Conservation (phyloP, 1,140 invertebrate species). For the Metaphire vulgaris region DNA sequence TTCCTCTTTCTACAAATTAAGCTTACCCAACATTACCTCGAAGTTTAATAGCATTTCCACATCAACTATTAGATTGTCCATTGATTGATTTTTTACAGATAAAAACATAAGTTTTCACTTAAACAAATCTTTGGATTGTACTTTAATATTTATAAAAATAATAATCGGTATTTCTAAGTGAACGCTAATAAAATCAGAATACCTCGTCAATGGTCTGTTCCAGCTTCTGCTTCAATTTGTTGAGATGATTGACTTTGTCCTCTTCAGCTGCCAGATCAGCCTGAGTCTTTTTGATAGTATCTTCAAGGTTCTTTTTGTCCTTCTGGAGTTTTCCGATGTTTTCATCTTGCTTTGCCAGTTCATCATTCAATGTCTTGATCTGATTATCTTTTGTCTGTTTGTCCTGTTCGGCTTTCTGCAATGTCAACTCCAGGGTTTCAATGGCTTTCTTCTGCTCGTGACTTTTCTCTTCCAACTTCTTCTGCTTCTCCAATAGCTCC, state of each 20-base stretch:
- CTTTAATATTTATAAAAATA: too few relatives aligned
- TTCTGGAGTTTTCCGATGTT: slow-evolving; percentile 98
- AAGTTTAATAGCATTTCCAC: background rate
- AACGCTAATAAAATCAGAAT: background rate
- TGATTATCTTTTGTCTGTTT: too few relatives aligned
- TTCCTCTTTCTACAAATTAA: slow-evolving; percentile 67
- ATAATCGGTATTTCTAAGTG: too few relatives aligned
- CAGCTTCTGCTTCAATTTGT: slow-evolving; percentile 95
- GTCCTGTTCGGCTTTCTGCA: too few relatives aligned
- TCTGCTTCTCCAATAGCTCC: slow-evolving; percentile 85
- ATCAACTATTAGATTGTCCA: background rate
- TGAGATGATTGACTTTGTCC: slow-evolving; percentile 98
- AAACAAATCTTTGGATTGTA: too few relatives aligned
- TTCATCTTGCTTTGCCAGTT: slow-evolving; percentile 96
- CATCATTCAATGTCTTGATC: too few relatives aligned
- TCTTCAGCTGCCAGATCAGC: too few relatives aligned
- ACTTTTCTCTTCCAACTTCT: too few relatives aligned
- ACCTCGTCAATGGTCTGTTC: slow-evolving; percentile 92
- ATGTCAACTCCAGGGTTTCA: slow-evolving; percentile 90
- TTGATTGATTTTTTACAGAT: background rate
- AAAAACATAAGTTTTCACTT: too few relatives aligned
- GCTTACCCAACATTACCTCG: too few relatives aligned
- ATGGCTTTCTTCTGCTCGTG: slow-evolving; percentile 96
- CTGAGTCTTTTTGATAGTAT: slow-evolving; percentile 86
- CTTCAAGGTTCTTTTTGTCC: slow-evolving; percentile 94